These are phyloP conservation scores for Todiramphus chloris DNA, from an alignment of 2,113 vertebrate genomes.

Conservation along the genomic window DNA sequence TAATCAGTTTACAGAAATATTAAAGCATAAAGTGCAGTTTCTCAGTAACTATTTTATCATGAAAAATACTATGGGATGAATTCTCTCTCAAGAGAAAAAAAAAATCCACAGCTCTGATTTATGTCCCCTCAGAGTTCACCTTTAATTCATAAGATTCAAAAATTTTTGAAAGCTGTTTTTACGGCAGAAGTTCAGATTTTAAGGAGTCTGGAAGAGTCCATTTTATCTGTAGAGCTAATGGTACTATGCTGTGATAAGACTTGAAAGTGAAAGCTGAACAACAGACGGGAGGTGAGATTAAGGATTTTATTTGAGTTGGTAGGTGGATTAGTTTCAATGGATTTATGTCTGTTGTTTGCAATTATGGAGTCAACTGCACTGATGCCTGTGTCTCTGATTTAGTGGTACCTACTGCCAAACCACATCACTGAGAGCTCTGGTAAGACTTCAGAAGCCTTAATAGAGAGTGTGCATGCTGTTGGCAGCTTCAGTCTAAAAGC, in stretches of 20 bases:
- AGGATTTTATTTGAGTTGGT: conserved; percentile 44
- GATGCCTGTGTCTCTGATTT: background rate
- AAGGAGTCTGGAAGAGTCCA: background rate
- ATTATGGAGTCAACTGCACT: background rate
- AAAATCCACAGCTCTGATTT: background rate
- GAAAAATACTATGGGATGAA: background rate
- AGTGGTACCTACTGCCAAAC: conserved; percentile 22
- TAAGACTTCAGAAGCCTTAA: conserved; percentile 3
- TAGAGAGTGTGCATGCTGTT: background rate
- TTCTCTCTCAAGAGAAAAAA: background rate
- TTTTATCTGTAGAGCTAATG: conserved; percentile 27
- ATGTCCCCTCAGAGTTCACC: background rate
- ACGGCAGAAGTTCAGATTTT: background rate
- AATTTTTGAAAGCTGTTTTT: background rate
- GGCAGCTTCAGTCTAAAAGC: background rate
- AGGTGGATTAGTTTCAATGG: conserved; percentile 33
- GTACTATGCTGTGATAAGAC: conserved; percentile 17
- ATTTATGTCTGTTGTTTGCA: conserved; percentile 50
- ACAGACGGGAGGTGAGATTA: conserved; percentile 21
- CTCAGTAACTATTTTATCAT: background rate
- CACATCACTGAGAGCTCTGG: background rate
- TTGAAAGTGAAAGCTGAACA: conserved; percentile 57
- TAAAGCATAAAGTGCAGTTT: background rate
- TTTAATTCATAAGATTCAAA: background rate
- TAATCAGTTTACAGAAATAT: conserved; percentile 27